Evolutionary conservation across 2,888 invertebrate species (phyloP), one percentile per base, ranked within the genome.

Genomic region (Drosophila anceps): DNA sequence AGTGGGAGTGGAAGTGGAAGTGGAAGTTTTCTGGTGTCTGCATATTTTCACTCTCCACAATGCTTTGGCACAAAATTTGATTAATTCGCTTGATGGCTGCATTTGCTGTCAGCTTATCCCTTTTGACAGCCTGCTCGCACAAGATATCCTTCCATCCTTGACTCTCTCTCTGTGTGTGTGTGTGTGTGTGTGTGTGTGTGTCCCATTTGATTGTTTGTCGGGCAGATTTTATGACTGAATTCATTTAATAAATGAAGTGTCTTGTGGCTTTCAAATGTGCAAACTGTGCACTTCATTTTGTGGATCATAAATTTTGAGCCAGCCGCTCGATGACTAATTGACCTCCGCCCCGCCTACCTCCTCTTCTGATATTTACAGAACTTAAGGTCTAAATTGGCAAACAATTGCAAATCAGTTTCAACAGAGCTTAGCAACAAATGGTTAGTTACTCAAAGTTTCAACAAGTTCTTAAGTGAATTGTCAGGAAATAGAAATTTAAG

Each of bases 241-340:
- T 70, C 81, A 70, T 84, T 81, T 84, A 65, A 81, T 77, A 84
- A 70, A 84, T 80, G 60, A 80, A 84, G 84, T 84, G 84, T 66
- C 77, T 66, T 80, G 81, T 76, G 76, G 83, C 64, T 81, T 41
- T 60, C 37, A 6, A 76, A 62, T 69, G 59, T 72, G 72, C 67
- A 43, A 75, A 69, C 68, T 67, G 59, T 69, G 53, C 60, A 69
- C 61, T 76, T 68, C 54, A 76, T 73, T 76, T 67, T 66, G 48
- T 57, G 64, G 29, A 35, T 62, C 61, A 76, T 62, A 61, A 79
- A 75, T 69, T 60, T 44, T 9, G 53, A 31, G 29, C 18, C 46
- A 20, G 43, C 57, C 41, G 53, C 53, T 53, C 41, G 24, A 57
- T 59, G 58, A 62, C 31, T 75, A 62, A 79, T 51, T 73, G 46